Percentiles rank a stretch among this genome's conserved stretches.
Evolutionary conservation across 2,113 vertebrate species (phyloP).

Genomic region (Macroglossus sobrinus): DNA sequence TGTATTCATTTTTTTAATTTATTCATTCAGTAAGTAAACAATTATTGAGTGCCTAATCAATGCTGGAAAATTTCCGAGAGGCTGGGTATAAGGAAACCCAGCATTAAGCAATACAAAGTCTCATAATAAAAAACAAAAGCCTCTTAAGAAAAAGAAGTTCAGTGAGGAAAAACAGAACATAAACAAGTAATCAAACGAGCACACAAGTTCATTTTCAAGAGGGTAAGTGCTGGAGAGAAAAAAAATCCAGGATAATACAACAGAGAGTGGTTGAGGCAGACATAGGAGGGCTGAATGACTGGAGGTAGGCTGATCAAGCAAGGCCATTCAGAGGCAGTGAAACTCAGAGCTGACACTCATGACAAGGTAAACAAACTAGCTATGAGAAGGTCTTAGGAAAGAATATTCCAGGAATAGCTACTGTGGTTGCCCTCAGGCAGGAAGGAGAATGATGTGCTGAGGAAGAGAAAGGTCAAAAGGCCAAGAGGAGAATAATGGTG

Average conservation of each 20-base stretch:
- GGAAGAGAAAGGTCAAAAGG: neutral
- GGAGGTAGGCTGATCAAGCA: neutral
- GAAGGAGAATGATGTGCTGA: neutral
- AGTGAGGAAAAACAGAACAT: neutral
- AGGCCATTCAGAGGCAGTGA: neutral
- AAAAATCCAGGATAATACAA: neutral
- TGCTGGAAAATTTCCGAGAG: neutral
- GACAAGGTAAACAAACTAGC: neutral
- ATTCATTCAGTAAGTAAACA: neutral
- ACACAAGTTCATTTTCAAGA: neutral
- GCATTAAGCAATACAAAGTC: neutral
- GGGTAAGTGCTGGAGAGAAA: neutral
- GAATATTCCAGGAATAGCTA: neutral
- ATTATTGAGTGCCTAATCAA: neutral
- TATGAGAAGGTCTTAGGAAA: neutral
- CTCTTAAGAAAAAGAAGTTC: neutral
- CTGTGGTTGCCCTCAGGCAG: neutral
- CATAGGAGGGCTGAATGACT: neutral
- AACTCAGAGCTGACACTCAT: neutral
- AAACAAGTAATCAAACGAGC: neutral
- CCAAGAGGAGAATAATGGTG: neutral
- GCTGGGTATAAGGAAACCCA: neutral
- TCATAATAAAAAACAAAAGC: neutral
- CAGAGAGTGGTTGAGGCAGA: neutral
- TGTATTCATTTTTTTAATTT: neutral